phyloP scores from a whole-genome alignment of 2,113 vertebrate genomes.

The Leuciscus idus region DNA sequence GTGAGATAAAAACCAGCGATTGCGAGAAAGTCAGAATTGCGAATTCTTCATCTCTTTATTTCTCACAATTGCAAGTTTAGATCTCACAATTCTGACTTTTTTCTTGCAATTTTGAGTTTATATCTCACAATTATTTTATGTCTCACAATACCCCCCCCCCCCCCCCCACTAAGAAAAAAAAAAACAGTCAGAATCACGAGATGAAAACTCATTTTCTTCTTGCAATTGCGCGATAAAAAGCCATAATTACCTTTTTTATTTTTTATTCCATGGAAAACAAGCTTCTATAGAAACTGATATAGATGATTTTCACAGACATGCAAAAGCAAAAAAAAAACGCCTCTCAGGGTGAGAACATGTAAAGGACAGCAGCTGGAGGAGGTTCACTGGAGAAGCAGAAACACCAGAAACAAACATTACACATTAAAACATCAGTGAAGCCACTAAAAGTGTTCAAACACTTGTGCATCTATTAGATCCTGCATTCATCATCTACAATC shows the following conservation, averaged over 20 bases:
- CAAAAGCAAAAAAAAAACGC: background rate
- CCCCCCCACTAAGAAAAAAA: background rate
- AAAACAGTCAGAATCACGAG: background rate
- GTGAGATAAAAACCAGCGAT: too few species aligned
- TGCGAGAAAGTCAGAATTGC: too few species aligned
- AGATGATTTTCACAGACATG: too few species aligned
- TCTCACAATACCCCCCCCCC: too few species aligned
- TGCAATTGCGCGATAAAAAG: background rate
- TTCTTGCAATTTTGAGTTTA: too few species aligned
- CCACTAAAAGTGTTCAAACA: constrained; percentile 11
- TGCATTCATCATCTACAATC: background rate
- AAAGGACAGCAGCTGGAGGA: background rate
- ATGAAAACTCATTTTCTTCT: background rate
- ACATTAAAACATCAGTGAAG: constrained; percentile 9
- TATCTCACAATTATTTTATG: too few species aligned
- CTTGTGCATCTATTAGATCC: background rate
- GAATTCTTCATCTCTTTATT: too few species aligned
- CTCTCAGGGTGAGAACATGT: background rate
- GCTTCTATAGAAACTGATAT: background rate
- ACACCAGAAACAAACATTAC: background rate
- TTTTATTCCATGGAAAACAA: background rate
- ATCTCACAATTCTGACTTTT: too few species aligned
- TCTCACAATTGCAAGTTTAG: too few species aligned
- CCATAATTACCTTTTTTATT: too few species aligned
- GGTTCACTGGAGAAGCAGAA: background rate